Evolutionary conservation across 2,797 vertebrate genomes (phyloP).

Genomic region (Rhinella marina): DNA sequence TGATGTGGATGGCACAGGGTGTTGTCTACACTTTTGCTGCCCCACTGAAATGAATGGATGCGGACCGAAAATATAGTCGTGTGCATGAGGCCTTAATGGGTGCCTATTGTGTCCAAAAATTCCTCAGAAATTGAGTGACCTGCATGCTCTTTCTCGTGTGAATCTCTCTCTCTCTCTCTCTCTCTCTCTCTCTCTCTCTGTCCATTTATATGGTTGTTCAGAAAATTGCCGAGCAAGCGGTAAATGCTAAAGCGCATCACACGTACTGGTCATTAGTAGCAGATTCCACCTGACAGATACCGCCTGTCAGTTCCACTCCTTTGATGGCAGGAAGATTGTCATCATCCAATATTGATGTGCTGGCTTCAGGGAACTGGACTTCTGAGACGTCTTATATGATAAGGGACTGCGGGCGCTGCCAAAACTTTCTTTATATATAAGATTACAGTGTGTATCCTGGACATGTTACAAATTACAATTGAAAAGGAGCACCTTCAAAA

Average conservation of each 20-base stretch:
- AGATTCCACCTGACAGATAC: neutral
- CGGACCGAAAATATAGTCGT: too few relatives aligned
- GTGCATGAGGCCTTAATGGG: too few relatives aligned
- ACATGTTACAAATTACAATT: constrained; percentile 4
- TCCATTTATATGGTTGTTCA: too few relatives aligned
- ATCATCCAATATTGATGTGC: constrained; percentile 23
- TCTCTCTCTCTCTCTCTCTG: too few relatives aligned
- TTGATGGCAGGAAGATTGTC: constrained; percentile 20
- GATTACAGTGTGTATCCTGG: neutral
- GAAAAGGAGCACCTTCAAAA: neutral
- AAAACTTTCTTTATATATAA: constrained; percentile 10
- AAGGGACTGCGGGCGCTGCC: neutral
- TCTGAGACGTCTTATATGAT: neutral
- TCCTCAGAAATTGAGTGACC: too few relatives aligned
- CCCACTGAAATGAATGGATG: too few relatives aligned
- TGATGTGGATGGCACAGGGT: too few relatives aligned
- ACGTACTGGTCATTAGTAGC: constrained; percentile 7
- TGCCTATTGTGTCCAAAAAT: too few relatives aligned
- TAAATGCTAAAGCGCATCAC: neutral
- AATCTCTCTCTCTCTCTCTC: too few relatives aligned
- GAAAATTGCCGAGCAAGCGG: too few relatives aligned
- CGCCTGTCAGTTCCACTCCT: neutral
- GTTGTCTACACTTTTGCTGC: too few relatives aligned
- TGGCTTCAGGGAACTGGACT: constrained; percentile 13
- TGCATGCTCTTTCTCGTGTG: too few relatives aligned